Evolutionary conservation across 2,888 invertebrate genomes (phyloP), one percentile per base, ranked within the genome.

Genomic region (Rotaria magnacalcarata): DNA sequence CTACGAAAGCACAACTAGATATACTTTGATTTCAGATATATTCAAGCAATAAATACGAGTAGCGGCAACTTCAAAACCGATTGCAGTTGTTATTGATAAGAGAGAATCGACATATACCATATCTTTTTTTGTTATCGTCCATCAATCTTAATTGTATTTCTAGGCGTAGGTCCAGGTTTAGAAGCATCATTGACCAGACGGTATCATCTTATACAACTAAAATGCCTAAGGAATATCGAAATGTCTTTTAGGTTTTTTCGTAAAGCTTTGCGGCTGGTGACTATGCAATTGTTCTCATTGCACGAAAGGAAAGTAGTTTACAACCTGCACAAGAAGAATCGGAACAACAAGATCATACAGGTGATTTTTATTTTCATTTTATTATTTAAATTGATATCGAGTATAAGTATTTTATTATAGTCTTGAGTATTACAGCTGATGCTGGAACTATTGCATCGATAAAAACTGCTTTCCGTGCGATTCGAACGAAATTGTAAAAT

Each of bases 261-360:
- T 7, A 50, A 16, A 74, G 74, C 34, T 74, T 74, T 16, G 74
- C 74, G 7, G 21, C 74, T 41, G 74, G 74, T 41, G 74, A 41
- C 21, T 74, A 74, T 74, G 34, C 74, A 41, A 41, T 74, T 74
- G 74, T 34, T 41, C 41, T 74, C 7, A 74, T 74, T 3, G 14
- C 74, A 74, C 34, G 74, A 74, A 74, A 74, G 19, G 41, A 41
- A 34, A 74, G 74, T 41, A 74, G 21, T 74, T 74, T 74, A 74
- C 16, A 74, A 41, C 14, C 74, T 6, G 34, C 41, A 41, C 41
- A 74, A 74, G 41, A 41, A 74, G 74, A 74, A 74, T 21, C 41
- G 19, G 41, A 74, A 74, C 34, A 27, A 74, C 41, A 74, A 6
- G 74, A 41, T 74, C 74, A 74, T 41, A 74, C 74, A 74, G 74